phyloP scores from a whole-genome alignment of 2,797 vertebrate species.

The Pantherophis vulpinus region DNA sequence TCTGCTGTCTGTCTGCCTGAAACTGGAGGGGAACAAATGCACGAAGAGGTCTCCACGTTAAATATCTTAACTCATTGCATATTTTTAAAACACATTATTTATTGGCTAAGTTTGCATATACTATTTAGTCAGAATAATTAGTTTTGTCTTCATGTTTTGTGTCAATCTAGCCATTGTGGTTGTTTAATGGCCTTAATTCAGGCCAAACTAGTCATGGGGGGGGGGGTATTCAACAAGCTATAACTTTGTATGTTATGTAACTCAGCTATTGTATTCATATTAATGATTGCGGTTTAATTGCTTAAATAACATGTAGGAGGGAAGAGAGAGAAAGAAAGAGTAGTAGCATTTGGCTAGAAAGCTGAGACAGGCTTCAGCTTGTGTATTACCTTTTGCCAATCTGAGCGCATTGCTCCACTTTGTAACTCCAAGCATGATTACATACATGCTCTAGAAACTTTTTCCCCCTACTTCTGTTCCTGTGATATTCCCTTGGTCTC shows the following conservation, averaged over 20 bases:
- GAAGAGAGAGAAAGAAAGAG: background rate
- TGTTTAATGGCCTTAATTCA: background rate
- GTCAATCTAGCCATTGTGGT: background rate
- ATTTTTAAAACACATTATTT: background rate
- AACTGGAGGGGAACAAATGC: background rate
- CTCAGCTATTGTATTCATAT: background rate
- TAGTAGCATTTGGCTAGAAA: background rate
- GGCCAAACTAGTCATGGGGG: background rate
- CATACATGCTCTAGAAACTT: background rate
- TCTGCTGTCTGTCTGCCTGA: no score
- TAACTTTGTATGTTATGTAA: background rate
- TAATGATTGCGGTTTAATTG: background rate
- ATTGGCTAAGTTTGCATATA: background rate
- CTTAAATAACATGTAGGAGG: background rate
- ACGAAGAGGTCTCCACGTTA: background rate
- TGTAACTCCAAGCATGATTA: background rate
- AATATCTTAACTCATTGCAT: background rate
- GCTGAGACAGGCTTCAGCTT: background rate
- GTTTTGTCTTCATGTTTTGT: background rate
- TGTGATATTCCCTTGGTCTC: background rate
- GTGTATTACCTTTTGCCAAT: background rate
- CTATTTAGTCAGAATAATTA: background rate
- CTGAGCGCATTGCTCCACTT: background rate
- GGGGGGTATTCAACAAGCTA: background rate
- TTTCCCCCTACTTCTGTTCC: background rate